These are phyloP conservation scores for Hemichromis elongatus DNA, from an alignment of 2,113 vertebrate genomes.

Conservation along the genomic window DNA sequence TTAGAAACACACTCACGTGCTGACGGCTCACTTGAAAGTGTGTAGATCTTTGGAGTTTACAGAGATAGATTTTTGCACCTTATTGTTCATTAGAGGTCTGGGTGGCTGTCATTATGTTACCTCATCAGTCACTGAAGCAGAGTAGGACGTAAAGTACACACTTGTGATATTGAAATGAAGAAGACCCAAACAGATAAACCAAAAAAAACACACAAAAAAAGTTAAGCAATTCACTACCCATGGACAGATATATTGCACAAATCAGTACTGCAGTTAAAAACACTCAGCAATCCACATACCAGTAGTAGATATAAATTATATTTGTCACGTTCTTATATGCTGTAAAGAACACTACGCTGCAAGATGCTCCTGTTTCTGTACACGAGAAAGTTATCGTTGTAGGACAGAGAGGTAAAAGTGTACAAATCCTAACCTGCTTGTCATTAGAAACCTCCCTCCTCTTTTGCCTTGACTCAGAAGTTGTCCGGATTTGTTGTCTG, in stretches of 20 bases:
- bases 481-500: conserved; percentile 33
- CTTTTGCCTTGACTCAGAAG: conserved; percentile 54
- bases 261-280: not conserved
- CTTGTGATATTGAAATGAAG: conserved; percentile 13
- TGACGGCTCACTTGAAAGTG: conserved; percentile 40
- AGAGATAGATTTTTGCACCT: conserved; percentile 65
- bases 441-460: conserved; percentile 25
- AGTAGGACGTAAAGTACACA: conserved; percentile 29
- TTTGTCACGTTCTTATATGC: not conserved
- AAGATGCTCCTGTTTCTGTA: conserved; percentile 5
- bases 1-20: conserved; percentile 21
- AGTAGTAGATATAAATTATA: not conserved
- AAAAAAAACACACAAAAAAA: conserved; percentile 40
- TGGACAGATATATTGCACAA: not conserved
- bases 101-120: conserved; percentile 52
- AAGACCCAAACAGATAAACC: conserved; percentile 14
- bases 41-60: conserved; percentile 51
- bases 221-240: not conserved
- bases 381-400: not conserved
- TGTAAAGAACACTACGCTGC: conserved; percentile 34
- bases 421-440: conserved; percentile 48
- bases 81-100: conserved; percentile 54
- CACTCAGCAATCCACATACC: not conserved
- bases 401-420: conserved; percentile 36
- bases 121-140: conserved; percentile 54